These are phyloP conservation scores for Microcebus murinus DNA, from an alignment of 2,113 vertebrate genomes.

Conservation along the genomic window DNA sequence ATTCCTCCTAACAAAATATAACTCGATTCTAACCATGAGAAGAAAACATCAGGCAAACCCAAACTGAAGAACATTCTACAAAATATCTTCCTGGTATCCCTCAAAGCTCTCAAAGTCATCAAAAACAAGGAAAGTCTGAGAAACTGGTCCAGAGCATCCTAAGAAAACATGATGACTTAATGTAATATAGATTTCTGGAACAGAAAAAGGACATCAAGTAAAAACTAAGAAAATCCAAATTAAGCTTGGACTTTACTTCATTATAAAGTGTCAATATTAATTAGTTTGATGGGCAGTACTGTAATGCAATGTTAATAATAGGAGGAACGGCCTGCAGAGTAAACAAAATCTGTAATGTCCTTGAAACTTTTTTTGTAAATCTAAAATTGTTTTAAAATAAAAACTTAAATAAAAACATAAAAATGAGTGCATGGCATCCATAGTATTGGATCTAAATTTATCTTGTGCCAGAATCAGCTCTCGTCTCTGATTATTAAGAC, in stretches of 20 bases:
- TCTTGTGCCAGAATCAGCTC: neutral
- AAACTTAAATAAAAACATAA: neutral
- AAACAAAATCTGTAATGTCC: neutral
- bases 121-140: neutral
- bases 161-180: no score
- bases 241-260: neutral
- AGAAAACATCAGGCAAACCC: neutral
- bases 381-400: neutral
- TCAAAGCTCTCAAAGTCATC: neutral
- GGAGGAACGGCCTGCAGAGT: neutral
- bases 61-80: neutral
- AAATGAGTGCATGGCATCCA: neutral
- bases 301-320: neutral
- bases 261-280: neutral
- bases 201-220: neutral
- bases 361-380: neutral
- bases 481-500: neutral
- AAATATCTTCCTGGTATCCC: neutral
- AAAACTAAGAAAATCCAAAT: neutral
- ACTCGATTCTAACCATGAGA: neutral
- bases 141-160: neutral
- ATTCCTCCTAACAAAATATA: neutral
- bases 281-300: neutral
- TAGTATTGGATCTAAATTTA: neutral
- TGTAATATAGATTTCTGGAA: neutral